A percentile compares a stretch with the other conserved stretches of the same genome.
Conservation (phyloP, 2,888 invertebrate genomes). For the Agonum fuliginosum region DNA sequence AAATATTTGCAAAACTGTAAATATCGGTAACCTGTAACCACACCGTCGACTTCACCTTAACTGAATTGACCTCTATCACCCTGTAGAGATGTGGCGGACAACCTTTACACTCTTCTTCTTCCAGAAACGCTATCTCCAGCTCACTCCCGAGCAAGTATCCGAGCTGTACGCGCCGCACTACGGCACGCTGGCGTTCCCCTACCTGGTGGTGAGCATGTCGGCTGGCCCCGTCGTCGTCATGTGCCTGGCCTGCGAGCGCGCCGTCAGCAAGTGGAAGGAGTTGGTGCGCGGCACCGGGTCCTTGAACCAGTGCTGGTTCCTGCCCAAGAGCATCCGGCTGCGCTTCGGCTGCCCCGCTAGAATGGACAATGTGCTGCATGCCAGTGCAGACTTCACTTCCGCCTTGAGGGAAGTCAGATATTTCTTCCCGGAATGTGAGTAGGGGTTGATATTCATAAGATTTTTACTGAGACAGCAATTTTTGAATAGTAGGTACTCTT, state of each 20-base stretch:
- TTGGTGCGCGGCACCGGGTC: constrained; percentile 84
- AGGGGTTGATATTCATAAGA: not conserved
- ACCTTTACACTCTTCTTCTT: too few relatives aligned
- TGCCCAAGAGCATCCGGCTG: constrained; percentile 82
- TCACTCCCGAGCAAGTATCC: constrained; percentile 90
- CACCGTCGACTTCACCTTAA: too few relatives aligned
- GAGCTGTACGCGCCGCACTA: constrained; percentile 88
- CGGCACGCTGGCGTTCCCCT: constrained; percentile 84
- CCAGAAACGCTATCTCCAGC: constrained; percentile 80
- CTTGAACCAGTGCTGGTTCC: constrained; percentile 81
- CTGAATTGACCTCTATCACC: too few relatives aligned
- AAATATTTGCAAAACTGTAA: too few relatives aligned
- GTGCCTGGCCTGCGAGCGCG: constrained; percentile 81
- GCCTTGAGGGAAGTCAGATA: constrained; percentile 89
- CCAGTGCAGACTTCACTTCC: constrained; percentile 80
- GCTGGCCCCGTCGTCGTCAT: constrained; percentile 84
- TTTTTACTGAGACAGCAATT: too few relatives aligned
- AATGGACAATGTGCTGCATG: constrained; percentile 86
- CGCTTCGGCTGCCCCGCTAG: constrained; percentile 81
- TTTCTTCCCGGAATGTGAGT: constrained; percentile 89
- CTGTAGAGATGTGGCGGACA: too few relatives aligned
- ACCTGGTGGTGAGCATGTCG: constrained; percentile 87
- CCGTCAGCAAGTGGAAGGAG: constrained; percentile 82
- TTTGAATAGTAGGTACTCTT: too few relatives aligned
- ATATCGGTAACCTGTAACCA: too few relatives aligned